Conservation (phyloP, 2,888 invertebrate genomes). For the Melanophora roralis region DNA sequence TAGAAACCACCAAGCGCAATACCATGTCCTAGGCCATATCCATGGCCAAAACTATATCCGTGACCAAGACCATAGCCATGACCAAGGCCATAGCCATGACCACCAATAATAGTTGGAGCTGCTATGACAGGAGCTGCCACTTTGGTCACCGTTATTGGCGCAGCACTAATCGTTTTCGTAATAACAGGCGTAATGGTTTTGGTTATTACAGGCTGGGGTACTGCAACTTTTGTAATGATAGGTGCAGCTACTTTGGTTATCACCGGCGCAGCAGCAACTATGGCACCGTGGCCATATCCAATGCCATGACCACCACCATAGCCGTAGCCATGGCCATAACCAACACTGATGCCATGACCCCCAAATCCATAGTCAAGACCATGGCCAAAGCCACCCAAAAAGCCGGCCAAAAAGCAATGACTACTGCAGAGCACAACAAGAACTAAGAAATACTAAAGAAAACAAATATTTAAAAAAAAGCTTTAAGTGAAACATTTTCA, state of each 20-base stretch:
- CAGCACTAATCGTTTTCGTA: slow-evolving; percentile 54
- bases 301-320: slow-evolving; percentile 66
- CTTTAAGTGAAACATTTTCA: neutral
- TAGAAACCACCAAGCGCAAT: slow-evolving; percentile 76
- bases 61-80: slow-evolving; percentile 61
- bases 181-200: slow-evolving; percentile 66
- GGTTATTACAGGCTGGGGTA: slow-evolving; percentile 65
- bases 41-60: slow-evolving; percentile 71
- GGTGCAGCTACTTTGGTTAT: slow-evolving; percentile 64
- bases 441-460: slow-evolving; percentile 66
- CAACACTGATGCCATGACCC: slow-evolving; percentile 57
- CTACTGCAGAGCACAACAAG: slow-evolving; percentile 67
- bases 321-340: slow-evolving; percentile 42
- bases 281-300: slow-evolving; percentile 50
- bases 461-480: no score
- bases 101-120: slow-evolving; percentile 64
- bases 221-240: slow-evolving; percentile 64
- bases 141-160: slow-evolving; percentile 62
- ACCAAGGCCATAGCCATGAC: slow-evolving; percentile 71
- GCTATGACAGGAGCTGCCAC: slow-evolving; percentile 66
- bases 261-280: slow-evolving; percentile 65
- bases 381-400: slow-evolving; percentile 64
- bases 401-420: slow-evolving; percentile 65
- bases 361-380: slow-evolving; percentile 55
- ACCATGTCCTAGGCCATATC: slow-evolving; percentile 63